Evolutionary conservation across 2,888 invertebrate species (phyloP).

Genomic region (Monopis laevigella): DNA sequence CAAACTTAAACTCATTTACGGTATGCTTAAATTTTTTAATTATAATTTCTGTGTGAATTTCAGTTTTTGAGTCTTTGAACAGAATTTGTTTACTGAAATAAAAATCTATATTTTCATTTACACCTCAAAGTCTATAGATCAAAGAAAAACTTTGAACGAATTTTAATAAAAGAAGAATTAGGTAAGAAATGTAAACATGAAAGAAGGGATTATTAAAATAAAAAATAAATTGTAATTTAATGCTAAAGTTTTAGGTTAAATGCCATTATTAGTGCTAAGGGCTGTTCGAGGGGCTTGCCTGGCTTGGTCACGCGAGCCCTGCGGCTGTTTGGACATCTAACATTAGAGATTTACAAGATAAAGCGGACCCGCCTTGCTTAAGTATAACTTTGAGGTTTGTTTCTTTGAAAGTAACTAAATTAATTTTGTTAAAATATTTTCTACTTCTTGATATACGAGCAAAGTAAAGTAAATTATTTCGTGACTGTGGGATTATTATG

Average conservation of each 20-base stretch:
- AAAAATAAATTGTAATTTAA: slow-evolving; percentile 19
- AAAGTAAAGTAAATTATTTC: no score
- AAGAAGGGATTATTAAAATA: slow-evolving; percentile 10
- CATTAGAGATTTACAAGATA: slow-evolving; percentile 20
- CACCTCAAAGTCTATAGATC: not conserved
- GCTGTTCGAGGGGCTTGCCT: slow-evolving; percentile 16
- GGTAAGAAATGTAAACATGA: slow-evolving; percentile 5
- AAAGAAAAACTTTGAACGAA: not conserved
- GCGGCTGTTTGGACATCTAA: slow-evolving; percentile 25
- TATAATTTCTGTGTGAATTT: no score
- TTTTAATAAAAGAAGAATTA: slow-evolving; percentile 12
- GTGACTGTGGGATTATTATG: no score
- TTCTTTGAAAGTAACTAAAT: no score
- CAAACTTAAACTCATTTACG: no score
- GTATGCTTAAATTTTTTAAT: no score
- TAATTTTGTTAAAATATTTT: no score
- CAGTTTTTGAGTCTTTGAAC: no score
- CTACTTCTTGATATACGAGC: no score
- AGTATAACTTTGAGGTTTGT: not conserved
- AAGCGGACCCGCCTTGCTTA: slow-evolving; percentile 12
- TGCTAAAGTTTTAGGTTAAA: slow-evolving; percentile 14
- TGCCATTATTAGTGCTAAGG: slow-evolving; percentile 19
- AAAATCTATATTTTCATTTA: no score
- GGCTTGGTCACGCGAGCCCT: slow-evolving; percentile 28
- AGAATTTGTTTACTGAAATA: no score